Base-by-base conservation (phyloP, 2,888 invertebrate genomes). In the Embidobia sp. region DNA sequence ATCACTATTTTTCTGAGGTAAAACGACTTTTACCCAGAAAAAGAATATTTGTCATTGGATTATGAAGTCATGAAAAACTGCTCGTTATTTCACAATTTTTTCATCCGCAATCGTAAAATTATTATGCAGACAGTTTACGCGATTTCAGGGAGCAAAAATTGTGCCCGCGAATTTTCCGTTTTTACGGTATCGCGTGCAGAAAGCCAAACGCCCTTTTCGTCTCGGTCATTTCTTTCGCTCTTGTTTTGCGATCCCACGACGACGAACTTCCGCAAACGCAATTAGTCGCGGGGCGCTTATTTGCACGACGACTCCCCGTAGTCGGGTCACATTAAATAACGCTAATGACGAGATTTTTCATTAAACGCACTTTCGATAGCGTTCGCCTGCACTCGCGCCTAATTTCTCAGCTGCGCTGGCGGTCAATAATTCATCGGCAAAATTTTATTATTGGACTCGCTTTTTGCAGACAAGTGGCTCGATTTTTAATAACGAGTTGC, bases 81-180 rank as follows among this genome's bases (percentile, higher is more conserved):
- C 48, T 57, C 48, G 67, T 49, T 27, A 40, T 57, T 55, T 48
- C 29, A n/a, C 37, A 29, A 55, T 48, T 57, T 55, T 67, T 57
- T 67, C 67, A 67, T 48, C 31, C 11, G 46, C 31, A 48, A 67
- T 67, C 67, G 57, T 67, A 57, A 67, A 67, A 55, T 55, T 67
- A 55, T 48, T 55, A 70, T 59, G 49, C 69, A 49, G 69, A 44
- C 69, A 69, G 42, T 16, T 44, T 40, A n/a, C n/a, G 31, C 40
- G 57, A 67, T 66, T 57, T 48, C 16, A 48, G 16, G 49, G 26
- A 44, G 59, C 59, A 51, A 70, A 70, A 29, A 29, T 29, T 8
- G 13, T 37, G 11, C 40, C 27, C 5, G 15, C 33, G 53, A 42
- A 27, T 67, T 57, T 72, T 61, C 19, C 31, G 42, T 15, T 46